Evolutionary conservation across 1,140 invertebrate species (phyloP).

Genomic region (Dufourea novaeangliae): DNA sequence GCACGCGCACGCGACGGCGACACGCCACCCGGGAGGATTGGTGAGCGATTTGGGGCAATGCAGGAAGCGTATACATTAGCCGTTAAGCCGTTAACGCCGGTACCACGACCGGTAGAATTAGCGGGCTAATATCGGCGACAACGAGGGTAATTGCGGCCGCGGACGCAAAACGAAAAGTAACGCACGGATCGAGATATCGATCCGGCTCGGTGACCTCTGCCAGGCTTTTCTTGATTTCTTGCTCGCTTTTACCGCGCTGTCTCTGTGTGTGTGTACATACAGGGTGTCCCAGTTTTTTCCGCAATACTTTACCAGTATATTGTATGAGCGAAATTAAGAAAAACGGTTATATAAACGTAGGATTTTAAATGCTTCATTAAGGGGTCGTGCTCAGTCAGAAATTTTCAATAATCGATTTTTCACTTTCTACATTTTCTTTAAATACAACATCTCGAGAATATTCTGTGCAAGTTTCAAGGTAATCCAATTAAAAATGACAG

Average conservation of each 20-base stretch:
- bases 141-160: conserved; percentile 11
- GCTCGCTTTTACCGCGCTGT: neutral
- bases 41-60: neutral
- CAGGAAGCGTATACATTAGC: conserved; percentile 33
- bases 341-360: too few species aligned
- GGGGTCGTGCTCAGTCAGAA: too few species aligned
- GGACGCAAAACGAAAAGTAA: conserved; percentile 6
- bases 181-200: neutral
- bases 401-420: too few species aligned
- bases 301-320: too few species aligned
- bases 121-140: conserved; percentile 4
- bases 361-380: too few species aligned
- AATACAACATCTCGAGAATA: too few species aligned
- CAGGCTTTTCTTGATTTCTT: conserved; percentile 4
- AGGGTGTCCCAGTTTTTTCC: too few species aligned
- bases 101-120: conserved; percentile 18
- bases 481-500: too few species aligned
- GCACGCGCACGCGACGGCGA: neutral
- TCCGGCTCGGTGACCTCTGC: neutral
- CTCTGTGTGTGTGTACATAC: neutral
- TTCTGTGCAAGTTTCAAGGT: too few species aligned
- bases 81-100: conserved; percentile 32
- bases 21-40: neutral
- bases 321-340: too few species aligned
- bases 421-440: too few species aligned